phyloP scores from a whole-genome alignment of 2,888 invertebrate genomes.

The Tribolium freemani region DNA sequence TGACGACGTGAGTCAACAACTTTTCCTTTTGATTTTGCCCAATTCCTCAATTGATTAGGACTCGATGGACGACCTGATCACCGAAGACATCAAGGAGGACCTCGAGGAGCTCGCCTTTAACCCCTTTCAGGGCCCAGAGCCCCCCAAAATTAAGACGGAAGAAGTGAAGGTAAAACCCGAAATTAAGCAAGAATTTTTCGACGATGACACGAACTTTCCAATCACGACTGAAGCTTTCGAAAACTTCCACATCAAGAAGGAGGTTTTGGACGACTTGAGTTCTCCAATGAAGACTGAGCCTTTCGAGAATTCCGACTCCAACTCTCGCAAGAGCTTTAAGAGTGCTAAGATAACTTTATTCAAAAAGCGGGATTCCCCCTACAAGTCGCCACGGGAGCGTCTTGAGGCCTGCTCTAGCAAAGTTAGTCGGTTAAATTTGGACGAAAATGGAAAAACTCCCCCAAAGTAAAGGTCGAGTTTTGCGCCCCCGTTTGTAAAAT shows the following conservation, averaged over 20 bases:
- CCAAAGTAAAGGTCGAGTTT: not conserved
- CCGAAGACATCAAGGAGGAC: slow-evolving; percentile 41
- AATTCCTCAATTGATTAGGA: slow-evolving; percentile 46
- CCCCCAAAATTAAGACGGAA: not conserved
- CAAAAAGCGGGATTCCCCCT: slow-evolving; percentile 37
- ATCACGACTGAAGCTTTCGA: slow-evolving; percentile 54
- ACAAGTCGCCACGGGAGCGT: slow-evolving; percentile 23
- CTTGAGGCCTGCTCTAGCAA: slow-evolving; percentile 12
- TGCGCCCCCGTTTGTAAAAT: not conserved
- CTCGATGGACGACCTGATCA: slow-evolving; percentile 49
- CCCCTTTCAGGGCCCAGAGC: not conserved
- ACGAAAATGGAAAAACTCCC: not conserved
- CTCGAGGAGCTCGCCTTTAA: slow-evolving; percentile 1
- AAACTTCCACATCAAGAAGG: slow-evolving; percentile 48
- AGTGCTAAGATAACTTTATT: slow-evolving; percentile 24
- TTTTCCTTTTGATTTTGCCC: not conserved
- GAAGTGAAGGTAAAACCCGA: not conserved
- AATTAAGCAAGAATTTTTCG: slow-evolving; percentile 40
- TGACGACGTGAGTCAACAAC: slow-evolving; percentile 56
- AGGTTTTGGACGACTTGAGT: slow-evolving; percentile 32
- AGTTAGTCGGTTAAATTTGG: slow-evolving; percentile 6
- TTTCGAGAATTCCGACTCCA: slow-evolving; percentile 28
- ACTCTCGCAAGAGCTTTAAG: slow-evolving; percentile 32
- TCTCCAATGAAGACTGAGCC: slow-evolving; percentile 48
- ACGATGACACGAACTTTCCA: slow-evolving; percentile 54